phyloP scores from a whole-genome alignment of 2,888 invertebrate genomes.

The Endotricha flammealis region DNA sequence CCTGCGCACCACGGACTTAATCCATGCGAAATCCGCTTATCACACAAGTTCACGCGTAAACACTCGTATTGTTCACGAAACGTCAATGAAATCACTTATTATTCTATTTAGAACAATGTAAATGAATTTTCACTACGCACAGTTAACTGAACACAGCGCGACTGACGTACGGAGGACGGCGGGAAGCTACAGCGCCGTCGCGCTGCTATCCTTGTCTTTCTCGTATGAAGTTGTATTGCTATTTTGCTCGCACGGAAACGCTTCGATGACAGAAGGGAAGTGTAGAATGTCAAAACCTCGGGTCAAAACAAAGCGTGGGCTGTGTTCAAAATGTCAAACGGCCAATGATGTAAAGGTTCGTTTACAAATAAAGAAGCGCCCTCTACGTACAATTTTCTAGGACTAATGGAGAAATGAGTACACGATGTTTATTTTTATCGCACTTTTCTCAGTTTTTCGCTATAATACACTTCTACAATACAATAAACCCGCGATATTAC shows the following conservation, averaged over 20 bases:
- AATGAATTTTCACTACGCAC: slow-evolving; percentile 47
- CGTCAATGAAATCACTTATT: slow-evolving; percentile 24
- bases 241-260: slow-evolving; percentile 45
- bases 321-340: slow-evolving; percentile 56
- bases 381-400: slow-evolving; percentile 33
- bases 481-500: too few relatives aligned
- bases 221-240: slow-evolving; percentile 22
- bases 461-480: too few relatives aligned
- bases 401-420: slow-evolving; percentile 27
- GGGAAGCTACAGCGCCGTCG: slow-evolving; percentile 72
- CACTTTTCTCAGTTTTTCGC: too few relatives aligned
- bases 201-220: slow-evolving; percentile 47
- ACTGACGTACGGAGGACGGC: slow-evolving; percentile 67
- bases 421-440: slow-evolving; percentile 16
- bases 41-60: slow-evolving; percentile 40
- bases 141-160: slow-evolving; percentile 63
- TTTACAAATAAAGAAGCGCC: slow-evolving; percentile 37
- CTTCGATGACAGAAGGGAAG: slow-evolving; percentile 56
- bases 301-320: slow-evolving; percentile 75
- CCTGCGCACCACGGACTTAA: too few relatives aligned
- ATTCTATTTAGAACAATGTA: slow-evolving; percentile 42
- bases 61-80: slow-evolving; percentile 28
- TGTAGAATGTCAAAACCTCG: slow-evolving; percentile 63
- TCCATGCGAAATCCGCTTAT: slow-evolving; percentile 55
- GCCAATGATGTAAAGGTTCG: slow-evolving; percentile 28